Conservation (phyloP, 2,888 invertebrate species). For the Stenurella melanura region DNA sequence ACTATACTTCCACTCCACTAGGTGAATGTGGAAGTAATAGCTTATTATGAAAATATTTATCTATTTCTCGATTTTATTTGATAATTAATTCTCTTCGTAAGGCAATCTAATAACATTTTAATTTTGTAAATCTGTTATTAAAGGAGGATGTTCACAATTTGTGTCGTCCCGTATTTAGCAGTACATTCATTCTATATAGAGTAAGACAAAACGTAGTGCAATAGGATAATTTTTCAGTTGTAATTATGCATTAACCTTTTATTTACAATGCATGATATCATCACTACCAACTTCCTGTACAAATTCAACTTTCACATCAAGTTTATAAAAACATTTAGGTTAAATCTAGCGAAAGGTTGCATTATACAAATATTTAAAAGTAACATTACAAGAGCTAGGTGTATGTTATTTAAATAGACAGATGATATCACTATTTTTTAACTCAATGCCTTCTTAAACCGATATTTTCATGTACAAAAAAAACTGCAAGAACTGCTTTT, state of each 20-base stretch:
- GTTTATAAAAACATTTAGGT: constrained; percentile 39
- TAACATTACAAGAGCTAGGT: not conserved
- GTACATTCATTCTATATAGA: not conserved
- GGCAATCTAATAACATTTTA: too few relatives aligned
- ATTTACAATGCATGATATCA: constrained; percentile 34
- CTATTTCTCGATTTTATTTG: too few relatives aligned
- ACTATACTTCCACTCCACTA: too few relatives aligned
- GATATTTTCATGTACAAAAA: not conserved
- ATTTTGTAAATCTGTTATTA: too few relatives aligned
- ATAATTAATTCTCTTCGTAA: too few relatives aligned
- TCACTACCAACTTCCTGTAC: constrained; percentile 33
- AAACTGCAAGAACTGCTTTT: not conserved
- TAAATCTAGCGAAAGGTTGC: constrained; percentile 36
- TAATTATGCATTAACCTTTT: constrained; percentile 37
- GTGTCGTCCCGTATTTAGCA: not conserved
- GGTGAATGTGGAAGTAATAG: too few relatives aligned
- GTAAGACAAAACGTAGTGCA: not conserved
- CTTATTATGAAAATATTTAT: too few relatives aligned
- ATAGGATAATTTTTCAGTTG: not conserved
- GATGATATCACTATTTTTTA: constrained; percentile 1
- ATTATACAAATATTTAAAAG: constrained; percentile 7
- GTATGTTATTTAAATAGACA: constrained; percentile 3
- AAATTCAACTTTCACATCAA: constrained; percentile 34
- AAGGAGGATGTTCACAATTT: not conserved
- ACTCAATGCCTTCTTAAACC: not conserved